phyloP scores from a whole-genome alignment of 2,888 invertebrate genomes.

The Drosophila robusta region DNA sequence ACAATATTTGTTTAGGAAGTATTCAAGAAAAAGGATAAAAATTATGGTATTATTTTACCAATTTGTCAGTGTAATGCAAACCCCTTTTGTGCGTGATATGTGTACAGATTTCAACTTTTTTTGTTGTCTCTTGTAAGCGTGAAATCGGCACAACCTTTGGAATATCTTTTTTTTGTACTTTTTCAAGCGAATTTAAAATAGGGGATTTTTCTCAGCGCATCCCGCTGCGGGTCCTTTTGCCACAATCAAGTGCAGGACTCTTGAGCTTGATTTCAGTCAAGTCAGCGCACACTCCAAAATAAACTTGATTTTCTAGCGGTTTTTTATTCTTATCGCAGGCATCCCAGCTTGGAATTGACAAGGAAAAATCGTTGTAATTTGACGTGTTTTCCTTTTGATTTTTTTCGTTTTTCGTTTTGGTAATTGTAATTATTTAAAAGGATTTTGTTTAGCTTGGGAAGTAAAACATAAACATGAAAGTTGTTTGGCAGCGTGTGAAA shows the following conservation, averaged over 20 bases:
- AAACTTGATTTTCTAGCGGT: slow-evolving; percentile 60
- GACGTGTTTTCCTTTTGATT: slow-evolving; percentile 38
- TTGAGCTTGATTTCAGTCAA: slow-evolving; percentile 73
- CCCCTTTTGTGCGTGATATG: slow-evolving; percentile 59
- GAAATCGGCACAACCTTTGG: slow-evolving; percentile 53
- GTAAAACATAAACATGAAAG: slow-evolving; percentile 30
- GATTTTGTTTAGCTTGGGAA: slow-evolving; percentile 48
- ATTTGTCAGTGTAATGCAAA: slow-evolving; percentile 76
- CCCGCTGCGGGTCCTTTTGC: slow-evolving; percentile 40
- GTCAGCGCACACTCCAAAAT: slow-evolving; percentile 52
- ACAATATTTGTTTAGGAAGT: slow-evolving; percentile 73
- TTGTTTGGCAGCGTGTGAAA: not conserved
- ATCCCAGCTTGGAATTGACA: slow-evolving; percentile 33
- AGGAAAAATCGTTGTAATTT: slow-evolving; percentile 47
- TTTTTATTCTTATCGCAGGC: slow-evolving; percentile 28
- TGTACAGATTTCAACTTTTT: slow-evolving; percentile 22
- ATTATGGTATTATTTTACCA: slow-evolving; percentile 80
- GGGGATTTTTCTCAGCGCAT: slow-evolving; percentile 13
- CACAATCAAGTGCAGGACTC: slow-evolving; percentile 59
- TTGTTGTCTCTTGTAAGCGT: slow-evolving; percentile 54
- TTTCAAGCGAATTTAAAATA: slow-evolving; percentile 47
- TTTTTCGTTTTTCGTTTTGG: slow-evolving; percentile 5
- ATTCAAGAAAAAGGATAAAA: slow-evolving; percentile 69
- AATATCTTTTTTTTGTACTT: slow-evolving; percentile 41
- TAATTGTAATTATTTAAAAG: slow-evolving; percentile 37